These are phyloP conservation scores for Megastigmus dorsalis DNA, from an alignment of 2,888 invertebrate species.

Conservation along the genomic window DNA sequence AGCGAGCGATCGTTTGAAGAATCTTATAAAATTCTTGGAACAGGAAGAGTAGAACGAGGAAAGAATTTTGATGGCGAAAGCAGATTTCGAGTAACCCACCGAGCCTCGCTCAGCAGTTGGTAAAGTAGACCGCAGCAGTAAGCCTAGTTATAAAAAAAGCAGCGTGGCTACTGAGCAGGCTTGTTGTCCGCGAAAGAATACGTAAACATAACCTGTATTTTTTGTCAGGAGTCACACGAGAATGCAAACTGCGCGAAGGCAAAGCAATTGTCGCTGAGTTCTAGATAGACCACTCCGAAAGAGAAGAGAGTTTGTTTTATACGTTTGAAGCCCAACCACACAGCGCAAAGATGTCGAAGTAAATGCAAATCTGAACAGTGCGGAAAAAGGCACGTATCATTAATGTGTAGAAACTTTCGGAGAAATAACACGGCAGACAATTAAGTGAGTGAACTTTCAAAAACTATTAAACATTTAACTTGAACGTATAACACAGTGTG, in stretches of 20 bases:
- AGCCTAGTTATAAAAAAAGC: not conserved
- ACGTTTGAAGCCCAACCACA: not conserved
- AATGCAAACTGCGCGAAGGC: not conserved
- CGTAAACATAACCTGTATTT: not conserved
- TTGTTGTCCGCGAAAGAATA: not conserved
- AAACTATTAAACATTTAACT: not conserved
- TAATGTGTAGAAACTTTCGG: not conserved
- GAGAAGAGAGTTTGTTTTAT: not conserved
- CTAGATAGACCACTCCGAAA: not conserved
- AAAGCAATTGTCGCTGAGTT: not conserved
- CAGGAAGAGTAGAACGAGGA: constrained; percentile 7
- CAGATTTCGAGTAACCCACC: not conserved
- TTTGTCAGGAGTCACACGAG: not conserved
- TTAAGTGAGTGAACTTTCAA: not conserved
- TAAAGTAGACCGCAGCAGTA: not conserved
- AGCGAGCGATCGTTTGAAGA: not conserved
- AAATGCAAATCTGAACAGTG: not conserved
- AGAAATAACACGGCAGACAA: not conserved
- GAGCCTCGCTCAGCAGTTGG: not conserved
- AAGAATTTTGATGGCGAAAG: not conserved
- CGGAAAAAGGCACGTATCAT: not conserved
- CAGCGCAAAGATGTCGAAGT: not conserved
- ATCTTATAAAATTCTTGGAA: constrained; percentile 52
- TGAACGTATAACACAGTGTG: not conserved
- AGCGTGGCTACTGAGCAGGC: not conserved